These are phyloP conservation scores for Achroia grisella DNA, from an alignment of 1,140 invertebrate species.

Conservation along the genomic window DNA sequence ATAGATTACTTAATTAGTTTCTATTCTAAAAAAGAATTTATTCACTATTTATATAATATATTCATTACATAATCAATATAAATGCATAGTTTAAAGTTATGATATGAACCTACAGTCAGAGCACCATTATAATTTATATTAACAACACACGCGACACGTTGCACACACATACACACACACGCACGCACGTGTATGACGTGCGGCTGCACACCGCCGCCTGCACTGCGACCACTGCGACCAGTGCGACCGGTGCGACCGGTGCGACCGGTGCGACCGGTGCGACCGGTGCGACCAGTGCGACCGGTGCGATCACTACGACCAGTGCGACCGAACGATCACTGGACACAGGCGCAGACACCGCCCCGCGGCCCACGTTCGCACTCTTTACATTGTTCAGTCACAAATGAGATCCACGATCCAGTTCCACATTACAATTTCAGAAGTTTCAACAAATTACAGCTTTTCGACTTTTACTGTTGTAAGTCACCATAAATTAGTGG, in stretches of 20 bases:
- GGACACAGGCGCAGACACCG: too few relatives aligned
- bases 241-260: neutral
- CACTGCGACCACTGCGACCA: too few relatives aligned
- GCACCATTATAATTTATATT: conserved; percentile 48
- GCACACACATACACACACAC: neutral
- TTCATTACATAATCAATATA: conserved; percentile 14
- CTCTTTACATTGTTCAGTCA: too few relatives aligned
- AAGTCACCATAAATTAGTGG: too few relatives aligned
- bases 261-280: neutral
- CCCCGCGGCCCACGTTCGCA: too few relatives aligned
- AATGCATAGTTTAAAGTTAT: conserved; percentile 56
- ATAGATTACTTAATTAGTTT: conserved; percentile 49
- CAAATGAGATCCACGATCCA: too few relatives aligned
- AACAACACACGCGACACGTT: conserved; percentile 5
- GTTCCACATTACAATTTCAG: too few relatives aligned
- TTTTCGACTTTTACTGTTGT: too few relatives aligned
- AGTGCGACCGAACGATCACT: too few relatives aligned
- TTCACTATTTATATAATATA: conserved; percentile 4
- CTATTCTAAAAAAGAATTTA: conserved; percentile 51
- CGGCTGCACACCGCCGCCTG: neutral
- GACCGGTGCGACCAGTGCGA: too few relatives aligned
- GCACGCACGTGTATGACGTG: neutral
- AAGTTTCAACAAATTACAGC: too few relatives aligned
- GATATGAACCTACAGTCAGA: conserved; percentile 65
- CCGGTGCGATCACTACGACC: too few relatives aligned